A percentile compares a stretch with the other conserved stretches of the same genome.
Evolutionary conservation across 2,113 vertebrate species (phyloP).

Genomic region (Dermatemys mawii): DNA sequence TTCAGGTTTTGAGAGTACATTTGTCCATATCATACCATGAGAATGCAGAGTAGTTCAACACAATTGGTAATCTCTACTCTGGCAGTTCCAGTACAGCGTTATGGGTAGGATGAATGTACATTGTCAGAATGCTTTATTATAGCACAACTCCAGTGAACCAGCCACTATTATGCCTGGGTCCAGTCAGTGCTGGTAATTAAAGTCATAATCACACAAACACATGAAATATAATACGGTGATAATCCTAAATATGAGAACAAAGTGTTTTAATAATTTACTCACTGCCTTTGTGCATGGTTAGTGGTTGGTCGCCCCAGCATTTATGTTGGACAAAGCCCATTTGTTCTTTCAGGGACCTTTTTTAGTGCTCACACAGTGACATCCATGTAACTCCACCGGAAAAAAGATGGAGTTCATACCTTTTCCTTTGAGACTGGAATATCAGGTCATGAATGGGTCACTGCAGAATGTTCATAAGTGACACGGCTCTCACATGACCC

Average conservation of each 20-base stretch:
- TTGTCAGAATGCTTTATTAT: not conserved
- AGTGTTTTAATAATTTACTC: not conserved
- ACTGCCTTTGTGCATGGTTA: not conserved
- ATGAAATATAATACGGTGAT: not conserved
- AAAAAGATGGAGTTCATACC: rapidly evolving
- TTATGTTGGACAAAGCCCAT: not conserved
- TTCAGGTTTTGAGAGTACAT: not conserved
- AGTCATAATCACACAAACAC: not conserved
- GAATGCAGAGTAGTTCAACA: not conserved
- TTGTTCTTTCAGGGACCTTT: not conserved
- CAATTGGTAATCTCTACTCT: not conserved
- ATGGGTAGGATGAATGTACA: not conserved
- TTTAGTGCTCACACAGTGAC: rapidly evolving
- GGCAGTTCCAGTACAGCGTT: not conserved
- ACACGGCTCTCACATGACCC: not conserved
- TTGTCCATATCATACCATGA: not conserved
- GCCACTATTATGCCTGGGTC: not conserved
- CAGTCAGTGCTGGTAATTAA: not conserved
- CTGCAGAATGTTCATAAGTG: not conserved
- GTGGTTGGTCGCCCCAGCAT: no score
- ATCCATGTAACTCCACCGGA: not conserved
- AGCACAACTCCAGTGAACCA: not conserved
- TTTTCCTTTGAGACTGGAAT: rapidly evolving
- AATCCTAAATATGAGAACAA: not conserved
- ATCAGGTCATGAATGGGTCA: not conserved